Evolutionary conservation across 2,113 vertebrate species (phyloP).

Genomic region (Odobenus rosmarus): DNA sequence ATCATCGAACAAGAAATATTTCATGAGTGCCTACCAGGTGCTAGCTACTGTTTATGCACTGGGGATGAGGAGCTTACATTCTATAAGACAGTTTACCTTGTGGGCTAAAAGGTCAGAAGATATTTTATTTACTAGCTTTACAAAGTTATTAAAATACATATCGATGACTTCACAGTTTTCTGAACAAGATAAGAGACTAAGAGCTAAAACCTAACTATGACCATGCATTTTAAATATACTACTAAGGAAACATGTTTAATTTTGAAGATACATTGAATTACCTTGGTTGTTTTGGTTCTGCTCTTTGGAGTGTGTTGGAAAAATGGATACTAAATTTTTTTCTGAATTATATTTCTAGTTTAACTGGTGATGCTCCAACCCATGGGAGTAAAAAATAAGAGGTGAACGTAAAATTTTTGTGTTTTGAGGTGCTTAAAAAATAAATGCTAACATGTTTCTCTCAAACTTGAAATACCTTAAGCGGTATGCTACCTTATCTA

Average conservation of each 20-base stretch:
- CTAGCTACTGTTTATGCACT: no score
- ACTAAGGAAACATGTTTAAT: neutral
- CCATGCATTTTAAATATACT: neutral
- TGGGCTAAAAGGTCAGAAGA: neutral
- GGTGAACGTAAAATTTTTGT: neutral
- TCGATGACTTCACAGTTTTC: neutral
- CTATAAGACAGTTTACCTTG: neutral
- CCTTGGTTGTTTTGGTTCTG: neutral
- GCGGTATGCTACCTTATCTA: neutral
- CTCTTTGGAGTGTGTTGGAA: neutral
- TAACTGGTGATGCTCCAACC: neutral
- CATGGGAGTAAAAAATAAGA: neutral
- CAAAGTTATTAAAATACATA: neutral
- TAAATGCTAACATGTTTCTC: neutral
- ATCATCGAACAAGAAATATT: neutral
- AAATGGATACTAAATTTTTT: constrained; percentile 20
- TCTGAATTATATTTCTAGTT: constrained; percentile 7
- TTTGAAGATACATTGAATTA: neutral
- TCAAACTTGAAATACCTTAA: neutral
- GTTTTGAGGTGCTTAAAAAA: constrained; percentile 27
- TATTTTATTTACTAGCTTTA: constrained; percentile 1
- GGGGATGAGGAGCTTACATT: neutral
- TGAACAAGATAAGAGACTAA: neutral
- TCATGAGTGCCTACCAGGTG: neutral
- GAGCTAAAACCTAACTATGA: neutral